Percentiles rank a stretch among this genome's conserved stretches.
phyloP scores from a whole-genome alignment of 2,888 invertebrate species.

The Aleiodes testaceus region DNA sequence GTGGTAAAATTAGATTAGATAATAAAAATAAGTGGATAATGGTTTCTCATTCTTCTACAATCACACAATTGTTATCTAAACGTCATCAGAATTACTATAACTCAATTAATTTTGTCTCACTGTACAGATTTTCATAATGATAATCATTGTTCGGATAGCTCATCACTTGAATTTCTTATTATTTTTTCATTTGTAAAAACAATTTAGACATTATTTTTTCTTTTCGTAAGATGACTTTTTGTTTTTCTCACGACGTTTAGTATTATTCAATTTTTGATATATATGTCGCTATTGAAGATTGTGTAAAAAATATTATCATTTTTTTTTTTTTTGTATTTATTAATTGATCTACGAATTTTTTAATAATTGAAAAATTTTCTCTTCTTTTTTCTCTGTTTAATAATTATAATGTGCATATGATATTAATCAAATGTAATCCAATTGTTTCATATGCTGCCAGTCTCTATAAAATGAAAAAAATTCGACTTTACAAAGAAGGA shows the following conservation, averaged over 20 bases:
- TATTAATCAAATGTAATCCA: constrained; percentile 15
- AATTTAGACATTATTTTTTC: background rate
- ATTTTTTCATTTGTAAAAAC: background rate
- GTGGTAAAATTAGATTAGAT: too few species aligned
- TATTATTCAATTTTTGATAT: constrained; percentile 14
- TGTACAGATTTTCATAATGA: too few species aligned
- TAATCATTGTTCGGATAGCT: too few species aligned
- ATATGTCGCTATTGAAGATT: constrained; percentile 20
- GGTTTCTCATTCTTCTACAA: too few species aligned
- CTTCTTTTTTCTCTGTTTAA: background rate
- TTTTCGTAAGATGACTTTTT: background rate
- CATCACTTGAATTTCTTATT: background rate
- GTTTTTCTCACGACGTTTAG: constrained; percentile 23
- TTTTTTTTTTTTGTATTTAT: constrained; percentile 41
- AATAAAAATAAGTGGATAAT: too few species aligned
- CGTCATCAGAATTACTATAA: too few species aligned
- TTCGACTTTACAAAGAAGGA: background rate
- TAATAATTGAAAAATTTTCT: background rate
- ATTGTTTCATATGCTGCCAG: constrained; percentile 13
- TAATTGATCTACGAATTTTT: constrained; percentile 22
- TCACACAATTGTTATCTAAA: too few species aligned
- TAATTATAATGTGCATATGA: constrained; percentile 25
- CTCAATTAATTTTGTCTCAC: too few species aligned
- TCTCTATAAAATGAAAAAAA: background rate
- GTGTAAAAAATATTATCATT: constrained; percentile 36